Evolutionary conservation across 2,113 vertebrate species (phyloP), one percentile per base, ranked within the genome.

Genomic region (Peucedramus taeniatus): DNA sequence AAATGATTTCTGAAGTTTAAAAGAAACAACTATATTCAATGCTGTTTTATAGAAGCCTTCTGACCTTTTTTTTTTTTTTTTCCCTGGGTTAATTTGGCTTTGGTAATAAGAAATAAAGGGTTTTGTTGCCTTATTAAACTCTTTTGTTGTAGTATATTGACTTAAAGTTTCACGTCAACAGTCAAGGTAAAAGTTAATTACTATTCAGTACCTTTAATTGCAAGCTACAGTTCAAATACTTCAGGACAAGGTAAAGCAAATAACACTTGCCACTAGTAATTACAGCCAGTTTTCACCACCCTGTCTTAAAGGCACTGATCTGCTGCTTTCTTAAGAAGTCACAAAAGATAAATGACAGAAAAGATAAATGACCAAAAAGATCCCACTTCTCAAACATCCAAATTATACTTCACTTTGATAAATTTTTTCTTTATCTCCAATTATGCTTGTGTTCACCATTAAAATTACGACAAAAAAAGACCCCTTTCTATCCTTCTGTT

Each of bases 181-280:
- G 54, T 77, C 60, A 60, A 89, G 82, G 71, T 37, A 94, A 33
- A 74, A 93, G 68, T 75, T 90, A 96, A 83, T 96, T 95, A 88
- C 85, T 88, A 70, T 83, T 95, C 82, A 91, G 59, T 92, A 63
- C 42, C 26, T 94, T 92, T 94, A 94, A 93, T 90, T 95, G 79
- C 79, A 93, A 94, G 71, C 44, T 95, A 88, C 50, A 77, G 53
- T 61, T 94, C 92, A 90, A 92, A 95, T 72, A 85, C 53, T 88
- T 72, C 54, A 57, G 54, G 66, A 90, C 63, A 90, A 94, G 27
- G 65, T 70, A 96, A 96, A 95, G 75, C 68, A 90, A 94, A 83
- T 88, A 96, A 88, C 71, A 81, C 59, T 86, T 94, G 76, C 88
- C 88, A 93, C 86, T 39, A 54, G 47, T 87, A 96, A 95, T 93